These are phyloP conservation scores for Pristionchus japonicus DNA, from an alignment of 2,888 invertebrate genomes.

Conservation along the genomic window DNA sequence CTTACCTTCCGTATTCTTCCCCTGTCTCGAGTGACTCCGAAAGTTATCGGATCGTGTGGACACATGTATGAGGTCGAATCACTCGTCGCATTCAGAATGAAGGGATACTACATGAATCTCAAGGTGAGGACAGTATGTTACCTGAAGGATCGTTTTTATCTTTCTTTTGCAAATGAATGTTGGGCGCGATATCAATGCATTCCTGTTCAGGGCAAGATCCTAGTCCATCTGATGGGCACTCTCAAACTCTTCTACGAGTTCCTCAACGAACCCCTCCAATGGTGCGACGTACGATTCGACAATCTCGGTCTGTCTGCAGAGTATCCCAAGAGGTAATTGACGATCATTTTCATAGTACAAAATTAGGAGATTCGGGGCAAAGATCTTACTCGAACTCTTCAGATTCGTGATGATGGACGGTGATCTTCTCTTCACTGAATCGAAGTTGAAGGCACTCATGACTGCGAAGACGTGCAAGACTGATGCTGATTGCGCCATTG, in stretches of 20 bases:
- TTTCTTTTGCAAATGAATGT: too few species aligned
- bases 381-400: too few species aligned
- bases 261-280: slow-evolving; percentile 76
- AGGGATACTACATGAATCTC: slow-evolving; percentile 74
- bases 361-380: too few species aligned
- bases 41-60: slow-evolving; percentile 77
- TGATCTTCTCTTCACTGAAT: slow-evolving; percentile 73
- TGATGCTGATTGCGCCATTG: slow-evolving; percentile 72
- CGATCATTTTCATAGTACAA: too few species aligned
- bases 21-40: slow-evolving; percentile 72
- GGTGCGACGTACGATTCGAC: slow-evolving; percentile 78
- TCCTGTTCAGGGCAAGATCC: slow-evolving; percentile 75
- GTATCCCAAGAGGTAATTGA: slow-evolving; percentile 71
- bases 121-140: slow-evolving; percentile 56
- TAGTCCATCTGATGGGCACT: slow-evolving; percentile 76
- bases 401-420: slow-evolving; percentile 74
- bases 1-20: slow-evolving; percentile 70
- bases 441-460: slow-evolving; percentile 65
- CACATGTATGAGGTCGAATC: slow-evolving; percentile 77
- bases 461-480: slow-evolving; percentile 47
- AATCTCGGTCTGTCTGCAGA: slow-evolving; percentile 73
- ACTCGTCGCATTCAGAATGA: slow-evolving; percentile 73
- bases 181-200: too few species aligned
- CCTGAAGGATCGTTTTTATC: too few species aligned
- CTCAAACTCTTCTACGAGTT: slow-evolving; percentile 75